These are phyloP conservation scores for Puntigrus tetrazona DNA, from an alignment of 2,113 vertebrate genomes.

Conservation along the genomic window DNA sequence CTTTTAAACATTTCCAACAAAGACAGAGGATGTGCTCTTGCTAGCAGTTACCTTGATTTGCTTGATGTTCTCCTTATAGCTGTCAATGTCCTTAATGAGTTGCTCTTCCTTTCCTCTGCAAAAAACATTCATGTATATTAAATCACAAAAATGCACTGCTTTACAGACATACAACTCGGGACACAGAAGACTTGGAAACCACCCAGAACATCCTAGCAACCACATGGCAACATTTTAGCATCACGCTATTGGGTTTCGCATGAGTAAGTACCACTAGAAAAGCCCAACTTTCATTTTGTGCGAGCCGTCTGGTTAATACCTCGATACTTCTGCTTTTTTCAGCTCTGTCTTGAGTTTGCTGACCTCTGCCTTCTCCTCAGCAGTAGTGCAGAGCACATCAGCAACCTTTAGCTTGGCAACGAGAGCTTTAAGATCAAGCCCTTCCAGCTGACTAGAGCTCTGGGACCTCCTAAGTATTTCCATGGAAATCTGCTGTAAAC, in stretches of 20 bases:
- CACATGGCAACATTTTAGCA: neutral
- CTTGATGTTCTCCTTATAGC: neutral
- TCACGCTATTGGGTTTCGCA: neutral
- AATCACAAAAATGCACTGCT: too few species aligned
- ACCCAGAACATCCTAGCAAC: neutral
- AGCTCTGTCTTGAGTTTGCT: constrained; percentile 13
- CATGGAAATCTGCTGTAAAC: constrained; percentile 37
- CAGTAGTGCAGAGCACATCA: constrained; percentile 18
- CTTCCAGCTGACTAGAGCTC: neutral
- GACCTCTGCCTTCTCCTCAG: constrained; percentile 42
- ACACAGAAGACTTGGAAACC: neutral
- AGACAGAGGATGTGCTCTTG: neutral
- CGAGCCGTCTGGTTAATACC: constrained; percentile 24
- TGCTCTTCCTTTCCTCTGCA: constrained; percentile 29
- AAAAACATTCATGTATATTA: too few species aligned
- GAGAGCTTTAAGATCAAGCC: constrained; percentile 47
- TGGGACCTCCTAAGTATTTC: constrained; percentile 26
- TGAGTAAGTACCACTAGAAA: neutral
- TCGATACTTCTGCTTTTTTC: constrained; percentile 28
- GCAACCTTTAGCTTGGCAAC: constrained; percentile 50
- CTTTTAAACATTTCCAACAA: neutral
- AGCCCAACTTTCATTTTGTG: neutral
- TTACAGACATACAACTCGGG: neutral
- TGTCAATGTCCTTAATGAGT: neutral
- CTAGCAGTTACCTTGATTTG: constrained; percentile 40